These are phyloP conservation scores for Dasyurus viverrinus DNA, from an alignment of 2,113 vertebrate genomes.

Conservation along the genomic window DNA sequence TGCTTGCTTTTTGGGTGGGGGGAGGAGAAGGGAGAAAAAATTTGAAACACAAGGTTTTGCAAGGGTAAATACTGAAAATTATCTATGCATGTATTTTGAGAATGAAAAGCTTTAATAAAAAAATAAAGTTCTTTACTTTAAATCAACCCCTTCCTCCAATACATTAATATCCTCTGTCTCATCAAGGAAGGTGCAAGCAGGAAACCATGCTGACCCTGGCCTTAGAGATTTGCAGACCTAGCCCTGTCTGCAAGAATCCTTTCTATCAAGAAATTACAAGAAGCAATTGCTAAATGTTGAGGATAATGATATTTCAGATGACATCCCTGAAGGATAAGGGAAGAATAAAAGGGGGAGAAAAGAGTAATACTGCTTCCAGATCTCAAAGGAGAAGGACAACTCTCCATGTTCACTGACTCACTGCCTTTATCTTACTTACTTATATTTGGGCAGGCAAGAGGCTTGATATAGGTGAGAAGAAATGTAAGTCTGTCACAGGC, in stretches of 20 bases:
- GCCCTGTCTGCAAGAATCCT: constrained; percentile 5
- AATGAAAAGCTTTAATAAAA: too few relatives aligned
- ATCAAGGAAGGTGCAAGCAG: neutral
- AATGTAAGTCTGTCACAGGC: neutral
- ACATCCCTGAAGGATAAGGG: neutral
- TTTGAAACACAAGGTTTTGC: too few relatives aligned
- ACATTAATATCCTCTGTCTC: neutral
- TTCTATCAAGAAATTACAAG: constrained; percentile 56
- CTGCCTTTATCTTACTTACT: neutral
- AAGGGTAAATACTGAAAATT: too few relatives aligned
- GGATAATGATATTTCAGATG: neutral
- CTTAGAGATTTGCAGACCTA: constrained; percentile 24
- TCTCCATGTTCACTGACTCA: neutral
- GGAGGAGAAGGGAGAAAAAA: too few relatives aligned
- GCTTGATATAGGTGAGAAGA: too few relatives aligned
- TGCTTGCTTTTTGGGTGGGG: too few relatives aligned
- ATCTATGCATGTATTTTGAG: too few relatives aligned
- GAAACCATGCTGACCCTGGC: constrained; percentile 27
- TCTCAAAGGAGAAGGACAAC: neutral
- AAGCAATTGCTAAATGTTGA: constrained; percentile 22
- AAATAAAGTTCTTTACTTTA: neutral
- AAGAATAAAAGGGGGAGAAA: neutral
- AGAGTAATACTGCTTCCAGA: neutral
- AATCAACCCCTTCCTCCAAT: neutral
- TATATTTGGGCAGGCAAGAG: too few relatives aligned